Evolutionary conservation across 2,888 invertebrate genomes (phyloP).

Genomic region (Tipula confusa): DNA sequence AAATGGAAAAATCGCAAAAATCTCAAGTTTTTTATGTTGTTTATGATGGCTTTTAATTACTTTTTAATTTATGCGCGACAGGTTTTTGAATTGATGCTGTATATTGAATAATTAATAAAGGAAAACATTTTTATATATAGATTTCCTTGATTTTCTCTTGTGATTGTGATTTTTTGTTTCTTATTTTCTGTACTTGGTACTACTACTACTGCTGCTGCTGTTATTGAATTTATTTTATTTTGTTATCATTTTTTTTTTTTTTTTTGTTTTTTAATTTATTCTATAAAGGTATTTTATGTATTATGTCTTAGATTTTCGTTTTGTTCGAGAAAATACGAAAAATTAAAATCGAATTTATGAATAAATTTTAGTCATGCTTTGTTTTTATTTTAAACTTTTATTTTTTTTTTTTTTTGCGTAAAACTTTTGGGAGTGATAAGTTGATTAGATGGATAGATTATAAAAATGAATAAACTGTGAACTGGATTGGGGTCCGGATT

Average conservation of each 20-base stretch:
- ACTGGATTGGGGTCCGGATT: neutral
- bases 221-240: slow-evolving; percentile 20
- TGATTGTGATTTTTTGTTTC: neutral
- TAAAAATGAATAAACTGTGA: neutral
- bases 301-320: neutral
- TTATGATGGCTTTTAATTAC: slow-evolving; percentile 31
- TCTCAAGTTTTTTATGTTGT: slow-evolving; percentile 26
- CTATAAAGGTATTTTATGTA: neutral
- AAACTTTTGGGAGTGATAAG: neutral
- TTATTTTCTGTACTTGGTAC: neutral
- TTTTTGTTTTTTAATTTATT: neutral
- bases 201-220: neutral
- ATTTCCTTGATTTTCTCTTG: slow-evolving; percentile 25
- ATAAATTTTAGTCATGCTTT: slow-evolving; percentile 20
- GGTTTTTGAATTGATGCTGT: slow-evolving; percentile 31
- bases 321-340: neutral
- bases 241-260: neutral
- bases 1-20: neutral
- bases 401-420: neutral
- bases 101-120: slow-evolving; percentile 31
- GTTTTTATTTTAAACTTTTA: neutral
- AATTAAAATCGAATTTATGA: slow-evolving; percentile 20
- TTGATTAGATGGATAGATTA: slow-evolving; percentile 12
- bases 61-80: slow-evolving; percentile 31
- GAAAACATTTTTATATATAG: neutral